Percentiles rank a stretch among this genome's conserved stretches.
Evolutionary conservation across 1,140 invertebrate genomes (phyloP).

Genomic region (Caenorhabditis briggsae): DNA sequence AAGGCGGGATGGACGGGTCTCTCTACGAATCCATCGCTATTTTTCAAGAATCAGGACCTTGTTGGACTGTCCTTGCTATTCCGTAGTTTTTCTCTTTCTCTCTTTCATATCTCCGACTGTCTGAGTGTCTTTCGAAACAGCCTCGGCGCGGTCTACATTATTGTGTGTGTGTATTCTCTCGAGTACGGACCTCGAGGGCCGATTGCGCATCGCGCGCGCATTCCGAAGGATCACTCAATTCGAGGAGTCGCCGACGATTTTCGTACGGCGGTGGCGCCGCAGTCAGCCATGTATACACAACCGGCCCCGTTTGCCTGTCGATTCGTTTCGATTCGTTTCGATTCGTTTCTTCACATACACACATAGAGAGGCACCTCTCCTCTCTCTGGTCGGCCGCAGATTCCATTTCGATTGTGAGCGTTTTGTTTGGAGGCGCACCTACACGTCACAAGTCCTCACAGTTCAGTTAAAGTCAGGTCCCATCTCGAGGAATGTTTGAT

Average conservation of each 20-base stretch:
- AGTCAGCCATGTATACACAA: constrained; percentile 53
- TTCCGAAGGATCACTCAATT: constrained; percentile 34
- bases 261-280: constrained; percentile 48
- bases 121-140: constrained; percentile 44
- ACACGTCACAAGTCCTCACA: not conserved
- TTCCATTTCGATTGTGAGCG: constrained; percentile 53
- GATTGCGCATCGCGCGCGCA: constrained; percentile 36
- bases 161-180: constrained; percentile 41
- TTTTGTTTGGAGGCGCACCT: constrained; percentile 25
- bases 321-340: constrained; percentile 39
- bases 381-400: constrained; percentile 31
- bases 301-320: constrained; percentile 43
- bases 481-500: not conserved
- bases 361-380: constrained; percentile 46
- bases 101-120: not conserved
- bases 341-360: constrained; percentile 30
- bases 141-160: constrained; percentile 6
- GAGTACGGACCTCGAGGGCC: constrained; percentile 54
- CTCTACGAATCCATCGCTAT: constrained; percentile 49
- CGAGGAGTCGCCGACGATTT: constrained; percentile 49
- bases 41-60: constrained; percentile 36
- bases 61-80: constrained; percentile 24
- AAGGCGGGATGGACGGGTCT: not conserved
- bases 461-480: not conserved
- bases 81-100: constrained; percentile 8